Conservation (phyloP, 2,888 invertebrate species). For the Nezara viridula region DNA sequence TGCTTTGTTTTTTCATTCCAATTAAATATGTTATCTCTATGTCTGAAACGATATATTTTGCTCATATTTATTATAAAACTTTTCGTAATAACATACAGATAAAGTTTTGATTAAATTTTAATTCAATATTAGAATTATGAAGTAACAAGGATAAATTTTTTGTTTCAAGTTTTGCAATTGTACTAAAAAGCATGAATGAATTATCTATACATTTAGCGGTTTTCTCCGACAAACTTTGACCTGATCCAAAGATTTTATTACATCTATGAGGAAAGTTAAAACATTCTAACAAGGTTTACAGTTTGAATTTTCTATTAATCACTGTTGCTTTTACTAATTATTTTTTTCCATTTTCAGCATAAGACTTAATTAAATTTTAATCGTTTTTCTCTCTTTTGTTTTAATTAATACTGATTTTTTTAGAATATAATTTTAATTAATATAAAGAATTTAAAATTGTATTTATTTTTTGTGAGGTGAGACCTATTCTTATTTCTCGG, state of each 20-base stretch:
- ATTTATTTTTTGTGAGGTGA: no score
- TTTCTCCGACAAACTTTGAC: not conserved
- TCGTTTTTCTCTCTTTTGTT: not conserved
- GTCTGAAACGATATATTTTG: no score
- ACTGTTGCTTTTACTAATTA: not conserved
- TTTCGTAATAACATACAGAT: no score
- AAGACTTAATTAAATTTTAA: not conserved
- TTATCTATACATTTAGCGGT: not conserved
- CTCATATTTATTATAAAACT: no score
- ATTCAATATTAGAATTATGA: not conserved
- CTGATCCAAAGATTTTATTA: not conserved
- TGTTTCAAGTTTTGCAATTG: not conserved
- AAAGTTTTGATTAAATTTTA: no score
- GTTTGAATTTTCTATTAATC: not conserved
- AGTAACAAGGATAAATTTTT: not conserved
- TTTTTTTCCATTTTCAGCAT: not conserved
- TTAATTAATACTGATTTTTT: no score
- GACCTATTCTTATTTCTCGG: no score
- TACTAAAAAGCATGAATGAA: not conserved
- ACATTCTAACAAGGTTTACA: not conserved
- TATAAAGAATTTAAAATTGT: no score
- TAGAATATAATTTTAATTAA: no score
- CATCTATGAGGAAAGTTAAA: not conserved
- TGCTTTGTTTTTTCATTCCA: no score
- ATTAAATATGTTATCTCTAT: no score